Evolutionary conservation across 2,113 vertebrate genomes (phyloP).

Genomic region (Engraulis encrasicolus): DNA sequence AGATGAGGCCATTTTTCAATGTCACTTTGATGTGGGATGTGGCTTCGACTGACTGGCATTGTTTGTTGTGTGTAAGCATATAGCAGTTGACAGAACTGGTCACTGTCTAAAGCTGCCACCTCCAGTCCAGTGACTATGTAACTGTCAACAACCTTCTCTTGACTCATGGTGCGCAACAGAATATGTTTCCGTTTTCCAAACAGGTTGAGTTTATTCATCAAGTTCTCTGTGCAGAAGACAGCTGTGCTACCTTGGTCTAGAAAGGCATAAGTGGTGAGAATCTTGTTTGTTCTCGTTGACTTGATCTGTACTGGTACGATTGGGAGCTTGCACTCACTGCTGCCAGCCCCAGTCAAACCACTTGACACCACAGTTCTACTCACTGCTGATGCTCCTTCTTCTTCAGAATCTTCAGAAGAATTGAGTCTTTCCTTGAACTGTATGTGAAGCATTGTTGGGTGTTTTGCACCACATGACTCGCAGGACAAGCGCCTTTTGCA

Average conservation of each 20-base stretch:
- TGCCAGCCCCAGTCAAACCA: background rate
- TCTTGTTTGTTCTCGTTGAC: too few relatives aligned
- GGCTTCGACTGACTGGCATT: background rate
- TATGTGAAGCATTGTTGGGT: background rate
- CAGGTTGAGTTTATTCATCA: background rate
- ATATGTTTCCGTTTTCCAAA: background rate
- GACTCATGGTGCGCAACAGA: constrained; percentile 26
- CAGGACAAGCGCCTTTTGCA: constrained; percentile 21
- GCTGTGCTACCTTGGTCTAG: constrained; percentile 29
- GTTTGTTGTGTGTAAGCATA: background rate
- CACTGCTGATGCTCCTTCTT: background rate
- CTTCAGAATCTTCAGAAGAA: background rate
- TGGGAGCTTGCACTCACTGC: too few relatives aligned
- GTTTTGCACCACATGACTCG: background rate
- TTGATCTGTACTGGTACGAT: too few relatives aligned
- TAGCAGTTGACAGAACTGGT: background rate
- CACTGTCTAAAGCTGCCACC: background rate
- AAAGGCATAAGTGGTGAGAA: background rate
- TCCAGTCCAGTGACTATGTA: background rate
- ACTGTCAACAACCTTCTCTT: constrained; percentile 10
- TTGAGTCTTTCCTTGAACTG: background rate
- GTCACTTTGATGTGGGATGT: too few relatives aligned
- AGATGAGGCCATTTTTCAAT: background rate
- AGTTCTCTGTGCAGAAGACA: constrained; percentile 18
- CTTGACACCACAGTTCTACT: background rate